Base-by-base conservation (phyloP, 1,140 invertebrate species). In the Drosophila orosa region DNA sequence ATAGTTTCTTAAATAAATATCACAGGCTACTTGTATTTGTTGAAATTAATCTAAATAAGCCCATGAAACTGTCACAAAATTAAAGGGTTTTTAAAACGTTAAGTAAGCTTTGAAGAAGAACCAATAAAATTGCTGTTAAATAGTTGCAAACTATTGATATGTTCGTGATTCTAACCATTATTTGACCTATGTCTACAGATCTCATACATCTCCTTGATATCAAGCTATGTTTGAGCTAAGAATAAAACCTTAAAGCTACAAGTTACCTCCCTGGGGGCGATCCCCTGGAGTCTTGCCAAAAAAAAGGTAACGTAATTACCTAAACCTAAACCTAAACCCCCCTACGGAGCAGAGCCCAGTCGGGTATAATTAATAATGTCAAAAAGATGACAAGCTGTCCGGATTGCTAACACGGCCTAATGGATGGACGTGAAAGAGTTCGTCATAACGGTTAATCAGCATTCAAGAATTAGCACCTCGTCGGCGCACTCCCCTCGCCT, bases 371-470 rank as follows among this genome's bases (percentile, higher is more conserved):
- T 71, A 71, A 75, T 74, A 65, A 75, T 66, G 65, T 45, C 40
- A 74, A 75, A 75, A 61, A 44, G 22, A 63, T 55, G 54, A 68
- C 44, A 72, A 66, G 50, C 50, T 69, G 40, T 47, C 33, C 48
- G 27, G 63, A 71, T 37, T 35, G 63, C 50, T 56, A 69, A 47
- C 52, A 68, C 29, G 62, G 45, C 60, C 29, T 48, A 65, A 65
- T 68, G 59, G 59, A 60, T 44, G 40, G 56, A 44, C 12, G 63
- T 15, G 29, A 58, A 55, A 78, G 65, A 58, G 65, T 71, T 58
- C 27, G 33, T 69, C 45, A 35, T 81, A 86, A 81, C 81, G 76
- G 81, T 86, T 86, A 78, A 84, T 65, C 66, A 81, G 69, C 63
- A 72, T 60, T 73, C 68, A 62, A 81, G 78, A 66, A 80, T 78